Percentiles rank a stretch among this genome's conserved stretches.
Evolutionary conservation across 2,113 vertebrate species (phyloP).

Genomic region (Symphodus melops): DNA sequence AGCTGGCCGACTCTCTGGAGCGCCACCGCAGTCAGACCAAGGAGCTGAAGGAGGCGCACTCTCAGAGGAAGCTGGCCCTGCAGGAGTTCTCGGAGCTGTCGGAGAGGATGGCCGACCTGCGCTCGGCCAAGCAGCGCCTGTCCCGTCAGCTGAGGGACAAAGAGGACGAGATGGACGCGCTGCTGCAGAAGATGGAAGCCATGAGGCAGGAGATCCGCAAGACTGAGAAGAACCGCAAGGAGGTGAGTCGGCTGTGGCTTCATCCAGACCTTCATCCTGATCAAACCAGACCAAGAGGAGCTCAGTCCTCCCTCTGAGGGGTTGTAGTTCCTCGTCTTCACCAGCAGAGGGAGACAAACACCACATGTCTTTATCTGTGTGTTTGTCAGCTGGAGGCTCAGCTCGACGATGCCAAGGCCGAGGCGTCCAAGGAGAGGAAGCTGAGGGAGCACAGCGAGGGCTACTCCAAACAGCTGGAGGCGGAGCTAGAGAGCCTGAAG

Average conservation of each 20-base stretch:
- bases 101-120: constrained; percentile 91
- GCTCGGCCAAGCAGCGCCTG: constrained; percentile 92
- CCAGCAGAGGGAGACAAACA: background rate
- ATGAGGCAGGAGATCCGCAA: constrained; percentile 92
- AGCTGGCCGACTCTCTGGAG: constrained; percentile 91
- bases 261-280: no score
- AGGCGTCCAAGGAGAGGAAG: constrained; percentile 94
- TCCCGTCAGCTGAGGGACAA: constrained; percentile 93
- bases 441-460: constrained; percentile 93
- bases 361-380: background rate
- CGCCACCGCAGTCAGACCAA: constrained; percentile 90
- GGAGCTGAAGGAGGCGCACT: constrained; percentile 94
- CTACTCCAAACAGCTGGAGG: constrained; percentile 93
- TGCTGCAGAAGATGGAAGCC: constrained; percentile 90
- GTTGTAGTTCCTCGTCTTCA: background rate
- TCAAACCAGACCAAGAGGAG: no score
- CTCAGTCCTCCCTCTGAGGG: no score
- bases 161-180: constrained; percentile 92
- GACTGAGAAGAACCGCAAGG: constrained; percentile 91
- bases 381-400: constrained; percentile 89
- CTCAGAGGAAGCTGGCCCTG: constrained; percentile 92
- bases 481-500: constrained; percentile 91
- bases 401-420: constrained; percentile 89
- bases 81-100: constrained; percentile 94
- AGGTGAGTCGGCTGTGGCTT: constrained; percentile 77